A percentile compares a stretch with the other conserved stretches of the same genome.
Conservation (phyloP, 92 coral and sea anemone species). For the Siderastrea radians region DNA sequence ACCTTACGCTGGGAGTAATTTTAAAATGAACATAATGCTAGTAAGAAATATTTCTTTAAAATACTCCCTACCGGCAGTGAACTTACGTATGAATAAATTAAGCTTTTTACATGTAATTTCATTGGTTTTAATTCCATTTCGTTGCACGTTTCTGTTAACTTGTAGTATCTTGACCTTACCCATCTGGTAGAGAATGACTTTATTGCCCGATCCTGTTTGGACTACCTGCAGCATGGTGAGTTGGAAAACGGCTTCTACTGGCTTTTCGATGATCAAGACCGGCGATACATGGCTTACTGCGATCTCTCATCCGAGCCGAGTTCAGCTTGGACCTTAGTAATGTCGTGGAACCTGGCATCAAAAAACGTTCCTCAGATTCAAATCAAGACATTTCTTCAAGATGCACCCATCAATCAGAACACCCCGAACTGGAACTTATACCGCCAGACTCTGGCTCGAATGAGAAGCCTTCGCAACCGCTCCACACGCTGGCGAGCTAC, state of each 20-base stretch:
- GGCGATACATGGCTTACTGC: constrained; percentile 38
- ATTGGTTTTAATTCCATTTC: too few relatives aligned
- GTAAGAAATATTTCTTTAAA: too few relatives aligned
- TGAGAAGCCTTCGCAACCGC: constrained; percentile 16
- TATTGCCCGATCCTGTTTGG: constrained; percentile 48
- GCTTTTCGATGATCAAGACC: constrained; percentile 25
- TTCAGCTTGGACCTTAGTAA: constrained; percentile 63
- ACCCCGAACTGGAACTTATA: constrained; percentile 35
- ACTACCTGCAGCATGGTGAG: constrained; percentile 13
- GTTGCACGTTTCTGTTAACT: background rate
- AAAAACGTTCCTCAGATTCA: background rate
- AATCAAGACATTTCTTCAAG: background rate
- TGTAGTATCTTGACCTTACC: background rate
- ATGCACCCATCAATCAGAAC: constrained; percentile 50
- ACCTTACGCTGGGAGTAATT: too few relatives aligned
- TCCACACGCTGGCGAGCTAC: constrained; percentile 67
- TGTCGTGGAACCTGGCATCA: constrained; percentile 10
- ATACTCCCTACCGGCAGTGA: too few relatives aligned
- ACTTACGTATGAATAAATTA: too few relatives aligned
- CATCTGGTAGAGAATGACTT: background rate
- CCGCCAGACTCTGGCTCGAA: constrained; percentile 47
- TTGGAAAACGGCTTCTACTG: constrained; percentile 36
- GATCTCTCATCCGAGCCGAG: constrained; percentile 54
- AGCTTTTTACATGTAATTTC: too few relatives aligned
- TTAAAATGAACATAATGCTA: too few relatives aligned